phyloP scores from a whole-genome alignment of 2,113 vertebrate genomes.

The Scolopax mira region DNA sequence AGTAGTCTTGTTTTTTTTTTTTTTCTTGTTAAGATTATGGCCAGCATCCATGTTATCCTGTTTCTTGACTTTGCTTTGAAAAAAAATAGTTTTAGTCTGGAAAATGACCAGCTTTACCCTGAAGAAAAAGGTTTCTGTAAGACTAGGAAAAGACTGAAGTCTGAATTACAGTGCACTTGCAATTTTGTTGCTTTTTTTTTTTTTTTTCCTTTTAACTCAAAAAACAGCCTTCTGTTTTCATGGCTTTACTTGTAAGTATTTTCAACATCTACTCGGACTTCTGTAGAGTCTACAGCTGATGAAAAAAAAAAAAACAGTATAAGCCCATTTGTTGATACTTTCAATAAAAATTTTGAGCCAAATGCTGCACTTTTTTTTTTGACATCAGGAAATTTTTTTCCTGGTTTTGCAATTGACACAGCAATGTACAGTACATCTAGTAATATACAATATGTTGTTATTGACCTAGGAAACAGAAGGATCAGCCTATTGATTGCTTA shows the following conservation, averaged over 20 bases:
- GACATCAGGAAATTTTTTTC: background rate
- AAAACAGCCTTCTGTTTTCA: background rate
- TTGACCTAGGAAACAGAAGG: background rate
- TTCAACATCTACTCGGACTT: background rate
- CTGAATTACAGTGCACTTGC: background rate
- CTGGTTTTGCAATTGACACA: background rate
- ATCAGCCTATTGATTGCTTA: background rate
- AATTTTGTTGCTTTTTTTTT: background rate
- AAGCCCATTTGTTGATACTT: background rate
- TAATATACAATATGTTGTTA: background rate
- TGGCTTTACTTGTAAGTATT: background rate
- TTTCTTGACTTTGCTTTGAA: conserved; percentile 19
- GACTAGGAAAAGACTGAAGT: background rate
- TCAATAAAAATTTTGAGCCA: background rate
- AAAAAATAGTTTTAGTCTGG: conserved; percentile 36
- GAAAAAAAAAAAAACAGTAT: background rate
- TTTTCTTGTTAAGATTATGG: background rate
- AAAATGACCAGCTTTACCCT: conserved; percentile 4
- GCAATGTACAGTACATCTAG: background rate
- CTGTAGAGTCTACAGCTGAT: background rate
- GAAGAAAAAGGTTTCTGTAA: background rate
- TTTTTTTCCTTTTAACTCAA: background rate
- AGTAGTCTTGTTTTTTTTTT: background rate
- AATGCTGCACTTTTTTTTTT: background rate
- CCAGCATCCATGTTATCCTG: background rate